Evolutionary conservation across 1,140 invertebrate genomes (phyloP), one percentile per base, ranked within the genome.

Genomic region (Lamellibrachia luymesi): DNA sequence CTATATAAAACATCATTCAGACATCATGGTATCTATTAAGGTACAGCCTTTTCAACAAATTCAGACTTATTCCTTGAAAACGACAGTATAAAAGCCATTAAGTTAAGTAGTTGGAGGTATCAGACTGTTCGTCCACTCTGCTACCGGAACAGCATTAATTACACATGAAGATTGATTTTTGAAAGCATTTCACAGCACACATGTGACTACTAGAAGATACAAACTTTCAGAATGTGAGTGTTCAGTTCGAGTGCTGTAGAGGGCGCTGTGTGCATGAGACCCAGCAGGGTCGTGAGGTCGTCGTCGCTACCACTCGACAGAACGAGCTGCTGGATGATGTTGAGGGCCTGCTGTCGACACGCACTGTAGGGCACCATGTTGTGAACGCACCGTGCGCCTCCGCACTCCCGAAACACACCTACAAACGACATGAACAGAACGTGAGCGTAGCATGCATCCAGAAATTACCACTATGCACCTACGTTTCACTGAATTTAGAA

Each of bases 251-350:
- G 96, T 91, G 98, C 97, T 93, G 97, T 97, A 27, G 98, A 97
- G 90, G 98, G 97, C 27, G 98, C 98, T 13, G 98, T 98, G 96
- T 99, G 98, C 97, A 99, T 98, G 25, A 99, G 97, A 90, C 98
- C 98, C 4, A 99, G 97, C 80, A 99, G 96, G 90, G 98, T 98
- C 2, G 98, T 97, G 98, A 99, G 98, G 94, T 99, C 98, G 95
- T 99, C 99, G 95, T 99, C 99, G 49, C 98, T 98, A 4, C 98
- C 98, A 93, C 97, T 97, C 90, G 98, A 98, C 91, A 99, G 97
- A 94, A 99, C 97, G 51, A 99, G 96, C 97, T 99, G 98, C 94
- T 98, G 97, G 90, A 97, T 95, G 94, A 97, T 96, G 97, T 97
- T 98, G 93, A 98, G 97, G 50, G 98, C 98, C 95, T 98, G 97